Evolutionary conservation across 2,888 invertebrate species (phyloP), one percentile per base, ranked within the genome.

Genomic region (Rotaria socialis): DNA sequence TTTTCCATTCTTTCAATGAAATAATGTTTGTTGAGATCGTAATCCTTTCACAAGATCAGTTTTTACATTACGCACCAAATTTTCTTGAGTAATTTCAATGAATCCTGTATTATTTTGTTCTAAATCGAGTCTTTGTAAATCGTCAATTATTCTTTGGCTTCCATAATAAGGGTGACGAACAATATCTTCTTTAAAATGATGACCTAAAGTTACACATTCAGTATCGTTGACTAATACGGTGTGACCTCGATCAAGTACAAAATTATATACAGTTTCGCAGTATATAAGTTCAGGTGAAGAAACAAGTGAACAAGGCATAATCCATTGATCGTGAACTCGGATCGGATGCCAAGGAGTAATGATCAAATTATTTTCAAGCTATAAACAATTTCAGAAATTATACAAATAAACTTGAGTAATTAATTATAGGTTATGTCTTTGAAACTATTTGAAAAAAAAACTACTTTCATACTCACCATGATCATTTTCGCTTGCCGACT

Each of bases 311-410:
- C 67, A 67, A 41, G 86, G 86, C 60, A 86, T 85, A 50, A 85
- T 55, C 86, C 86, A 86, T 85, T 85, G 74, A 11, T 7, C 16
- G 19, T 80, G 19, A 52, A n/a, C 35, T 58, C 55, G 58, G 8
- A 86, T 75, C 0, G 86, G 86, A 85, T 86, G 86, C 47, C 85
- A 86, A n/a, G 86, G 75, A 43, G 86, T 86, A 19, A 86, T 85
- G 0, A 80, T n/a, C 16, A 86, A 56, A 52, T 75, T 43, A 35
- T 67, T 67, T 4, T 67, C 67, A 35, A 67, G 16, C 67, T 67
- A 67, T 19, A 22, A 55, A 55, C 4, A 22, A 47, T 52, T 52
- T 52, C 14, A 8, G 11, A 52, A 52, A 52, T 14, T 11, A 14
- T 52, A 52, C 8, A 52, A 52, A 52, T 14, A 0, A 14, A 11